These are phyloP conservation scores for Cromileptes altivelis DNA, from an alignment of 2,113 vertebrate genomes.

Conservation along the genomic window DNA sequence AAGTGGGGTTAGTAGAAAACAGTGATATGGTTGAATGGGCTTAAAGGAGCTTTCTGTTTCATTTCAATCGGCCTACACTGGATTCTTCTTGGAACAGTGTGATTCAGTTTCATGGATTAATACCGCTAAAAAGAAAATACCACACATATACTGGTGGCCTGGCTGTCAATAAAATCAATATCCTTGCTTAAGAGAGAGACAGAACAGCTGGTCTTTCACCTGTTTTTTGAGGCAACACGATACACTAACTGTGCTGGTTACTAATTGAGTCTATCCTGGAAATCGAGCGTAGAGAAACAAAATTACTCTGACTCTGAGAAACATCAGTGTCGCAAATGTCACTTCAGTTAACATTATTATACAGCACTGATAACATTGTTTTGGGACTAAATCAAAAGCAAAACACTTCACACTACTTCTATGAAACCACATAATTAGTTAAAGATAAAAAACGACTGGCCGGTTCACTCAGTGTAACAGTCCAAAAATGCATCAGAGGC, in stretches of 20 bases:
- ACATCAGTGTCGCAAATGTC: background rate
- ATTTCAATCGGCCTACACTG: conserved; percentile 45
- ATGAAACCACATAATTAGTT: background rate
- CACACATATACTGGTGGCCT: background rate
- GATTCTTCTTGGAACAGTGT: conserved; percentile 25
- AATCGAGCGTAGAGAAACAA: background rate
- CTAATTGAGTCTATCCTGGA: background rate
- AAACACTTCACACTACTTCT: background rate
- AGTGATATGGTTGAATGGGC: conserved; percentile 60
- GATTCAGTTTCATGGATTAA: conserved; percentile 50
- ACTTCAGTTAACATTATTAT: conserved; percentile 4
- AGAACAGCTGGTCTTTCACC: background rate
- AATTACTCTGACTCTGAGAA: background rate
- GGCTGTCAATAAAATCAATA: conserved; percentile 24
- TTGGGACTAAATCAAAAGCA: background rate
- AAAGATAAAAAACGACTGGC: too few species aligned
- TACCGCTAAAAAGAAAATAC: conserved; percentile 29
- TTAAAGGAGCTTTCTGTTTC: conserved; percentile 66
- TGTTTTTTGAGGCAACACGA: background rate
- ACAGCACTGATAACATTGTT: background rate
- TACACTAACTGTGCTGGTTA: background rate
- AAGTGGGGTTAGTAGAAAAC: conserved; percentile 57
- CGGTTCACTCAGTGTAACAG: too few species aligned
- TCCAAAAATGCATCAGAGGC: too few species aligned
- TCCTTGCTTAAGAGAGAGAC: conserved; percentile 1